Percentiles rank a stretch among this genome's conserved stretches.
Evolutionary conservation across 2,797 vertebrate species (phyloP).

Genomic region (Rhynchotus rufescens): DNA sequence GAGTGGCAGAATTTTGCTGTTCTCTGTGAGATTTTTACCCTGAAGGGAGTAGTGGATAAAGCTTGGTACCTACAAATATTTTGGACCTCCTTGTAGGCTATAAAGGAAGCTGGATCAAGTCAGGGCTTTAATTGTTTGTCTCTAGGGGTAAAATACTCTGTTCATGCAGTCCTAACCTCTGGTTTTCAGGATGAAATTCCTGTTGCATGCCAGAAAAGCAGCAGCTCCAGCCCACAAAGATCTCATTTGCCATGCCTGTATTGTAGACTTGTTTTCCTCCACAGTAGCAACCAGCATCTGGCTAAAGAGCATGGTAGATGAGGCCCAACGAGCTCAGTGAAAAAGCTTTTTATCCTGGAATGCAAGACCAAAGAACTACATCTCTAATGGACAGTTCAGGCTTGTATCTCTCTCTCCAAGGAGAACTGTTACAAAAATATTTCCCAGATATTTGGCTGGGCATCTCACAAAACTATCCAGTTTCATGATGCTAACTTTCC

Average conservation of each 20-base stretch:
- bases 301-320: conserved; percentile 23
- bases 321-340: background rate
- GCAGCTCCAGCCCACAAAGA: conserved; percentile 10
- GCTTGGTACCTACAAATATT: background rate
- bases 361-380: conserved; percentile 25
- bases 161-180: background rate
- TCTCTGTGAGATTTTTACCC: background rate
- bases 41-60: background rate
- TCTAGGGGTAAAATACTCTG: conserved; percentile 21
- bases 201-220: background rate
- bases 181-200: conserved; percentile 10
- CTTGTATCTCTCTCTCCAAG: conserved; percentile 62
- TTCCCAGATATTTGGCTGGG: conserved; percentile 72
- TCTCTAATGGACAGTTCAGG: conserved; percentile 55
- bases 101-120: background rate
- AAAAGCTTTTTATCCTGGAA: conserved; percentile 1
- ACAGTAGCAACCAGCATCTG: background rate
- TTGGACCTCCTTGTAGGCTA: background rate
- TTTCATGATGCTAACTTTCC: conserved; percentile 75
- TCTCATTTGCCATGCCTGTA: conserved; percentile 39
- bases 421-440: conserved; percentile 64
- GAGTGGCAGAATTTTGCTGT: background rate
- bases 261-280: conserved; percentile 30
- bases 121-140: background rate
- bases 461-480: conserved; percentile 63